phyloP scores from a whole-genome alignment of 1,140 invertebrate species.

The Mizuhopecten yessoensis region DNA sequence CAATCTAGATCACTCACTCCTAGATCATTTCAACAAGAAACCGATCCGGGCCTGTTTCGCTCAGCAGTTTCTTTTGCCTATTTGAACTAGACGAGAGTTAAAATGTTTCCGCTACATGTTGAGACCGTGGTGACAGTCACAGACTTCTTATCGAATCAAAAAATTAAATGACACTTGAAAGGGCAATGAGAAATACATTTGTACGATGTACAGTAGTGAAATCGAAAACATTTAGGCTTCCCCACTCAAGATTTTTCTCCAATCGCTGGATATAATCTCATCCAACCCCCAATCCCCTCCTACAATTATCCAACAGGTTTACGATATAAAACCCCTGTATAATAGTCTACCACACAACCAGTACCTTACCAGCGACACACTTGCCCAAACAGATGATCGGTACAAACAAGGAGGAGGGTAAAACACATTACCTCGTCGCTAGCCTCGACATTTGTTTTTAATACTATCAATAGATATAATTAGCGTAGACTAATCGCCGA shows the following conservation, averaged over 20 bases:
- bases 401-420: not conserved
- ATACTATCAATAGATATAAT: slow-evolving; percentile 36
- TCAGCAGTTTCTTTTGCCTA: too few species aligned
- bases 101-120: too few species aligned
- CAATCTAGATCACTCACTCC: not conserved
- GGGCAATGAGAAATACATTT: too few species aligned
- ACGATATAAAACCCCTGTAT: not conserved
- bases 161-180: too few species aligned
- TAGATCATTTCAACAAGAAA: not conserved
- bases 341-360: not conserved
- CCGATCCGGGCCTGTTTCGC: not conserved
- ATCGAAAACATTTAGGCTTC: too few species aligned
- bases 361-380: not conserved
- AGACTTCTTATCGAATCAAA: too few species aligned
- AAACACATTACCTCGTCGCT: slow-evolving; percentile 13
- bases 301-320: not conserved
- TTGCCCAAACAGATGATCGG: not conserved
- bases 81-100: too few species aligned
- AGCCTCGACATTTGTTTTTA: not conserved
- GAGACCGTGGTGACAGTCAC: too few species aligned
- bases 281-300: not conserved
- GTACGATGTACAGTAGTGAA: too few species aligned
- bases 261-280: not conserved
- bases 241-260: not conserved
- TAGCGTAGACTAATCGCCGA: slow-evolving; percentile 17